phyloP scores from a whole-genome alignment of 2,888 invertebrate species.

The Prenolepis imparis region DNA sequence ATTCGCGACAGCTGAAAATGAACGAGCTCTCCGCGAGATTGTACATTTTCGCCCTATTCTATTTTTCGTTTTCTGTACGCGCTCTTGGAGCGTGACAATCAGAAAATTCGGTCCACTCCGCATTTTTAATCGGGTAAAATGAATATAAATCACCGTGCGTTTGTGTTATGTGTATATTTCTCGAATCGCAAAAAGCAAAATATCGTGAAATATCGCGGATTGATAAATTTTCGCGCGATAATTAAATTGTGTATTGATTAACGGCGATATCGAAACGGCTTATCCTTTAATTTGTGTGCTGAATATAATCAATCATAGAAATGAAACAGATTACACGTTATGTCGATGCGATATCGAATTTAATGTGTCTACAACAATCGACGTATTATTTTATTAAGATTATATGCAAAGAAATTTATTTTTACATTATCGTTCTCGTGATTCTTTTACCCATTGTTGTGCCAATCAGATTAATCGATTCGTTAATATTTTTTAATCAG shows the following conservation, averaged over 20 bases:
- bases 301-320: not conserved
- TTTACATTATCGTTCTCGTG: not conserved
- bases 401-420: not conserved
- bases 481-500: not conserved
- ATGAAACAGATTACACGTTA: not conserved
- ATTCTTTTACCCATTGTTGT: not conserved
- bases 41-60: slow-evolving; percentile 60
- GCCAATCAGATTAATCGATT: not conserved
- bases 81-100: not conserved
- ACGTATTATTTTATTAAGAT: not conserved
- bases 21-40: slow-evolving; percentile 68
- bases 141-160: not conserved
- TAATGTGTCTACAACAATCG: not conserved
- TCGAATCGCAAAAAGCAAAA: not conserved
- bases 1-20: slow-evolving; percentile 67
- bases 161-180: not conserved
- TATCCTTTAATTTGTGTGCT: not conserved
- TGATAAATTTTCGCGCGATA: slow-evolving; percentile 5
- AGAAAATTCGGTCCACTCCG: slow-evolving; percentile 7
- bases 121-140: slow-evolving; percentile 38
- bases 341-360: not conserved
- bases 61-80: slow-evolving; percentile 48
- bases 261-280: not conserved
- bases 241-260: slow-evolving; percentile 3
- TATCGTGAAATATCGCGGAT: not conserved